Conservation (phyloP, 2,888 invertebrate genomes). For the Mactromeris polynyma region DNA sequence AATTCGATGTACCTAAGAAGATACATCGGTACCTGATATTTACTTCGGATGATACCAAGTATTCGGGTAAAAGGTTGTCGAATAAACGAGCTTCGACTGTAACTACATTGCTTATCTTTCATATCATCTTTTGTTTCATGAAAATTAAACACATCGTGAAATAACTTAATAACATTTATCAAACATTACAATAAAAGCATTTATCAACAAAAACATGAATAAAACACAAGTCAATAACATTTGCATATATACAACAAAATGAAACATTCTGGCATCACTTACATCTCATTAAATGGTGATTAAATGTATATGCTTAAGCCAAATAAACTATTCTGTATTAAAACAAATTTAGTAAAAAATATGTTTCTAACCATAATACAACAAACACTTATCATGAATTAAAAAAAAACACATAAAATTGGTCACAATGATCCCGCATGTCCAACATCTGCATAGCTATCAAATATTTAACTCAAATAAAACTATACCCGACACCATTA, state of each 20-base stretch:
- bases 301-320: no score
- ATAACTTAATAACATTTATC: not conserved
- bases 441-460: not conserved
- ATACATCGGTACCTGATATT: no score
- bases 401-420: not conserved
- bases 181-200: not conserved
- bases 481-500: no score
- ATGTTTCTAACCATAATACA: not conserved
- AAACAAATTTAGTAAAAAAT: not conserved
- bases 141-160: not conserved
- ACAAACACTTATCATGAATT: not conserved
- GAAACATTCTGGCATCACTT: not conserved
- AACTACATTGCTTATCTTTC: no score
- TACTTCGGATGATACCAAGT: no score
- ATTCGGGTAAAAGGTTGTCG: no score
- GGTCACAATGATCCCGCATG: not conserved
- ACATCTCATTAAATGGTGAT: not conserved
- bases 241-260: not conserved
- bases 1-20: no score
- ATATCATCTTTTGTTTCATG: no score
- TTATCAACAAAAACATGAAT: not conserved
- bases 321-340: not conserved
- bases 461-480: not conserved
- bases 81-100: no score
- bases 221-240: no score